These are phyloP conservation scores for Patiria pectinifera DNA, from an alignment of 53 echinoderm and acorn worm genomes.

Conservation along the genomic window DNA sequence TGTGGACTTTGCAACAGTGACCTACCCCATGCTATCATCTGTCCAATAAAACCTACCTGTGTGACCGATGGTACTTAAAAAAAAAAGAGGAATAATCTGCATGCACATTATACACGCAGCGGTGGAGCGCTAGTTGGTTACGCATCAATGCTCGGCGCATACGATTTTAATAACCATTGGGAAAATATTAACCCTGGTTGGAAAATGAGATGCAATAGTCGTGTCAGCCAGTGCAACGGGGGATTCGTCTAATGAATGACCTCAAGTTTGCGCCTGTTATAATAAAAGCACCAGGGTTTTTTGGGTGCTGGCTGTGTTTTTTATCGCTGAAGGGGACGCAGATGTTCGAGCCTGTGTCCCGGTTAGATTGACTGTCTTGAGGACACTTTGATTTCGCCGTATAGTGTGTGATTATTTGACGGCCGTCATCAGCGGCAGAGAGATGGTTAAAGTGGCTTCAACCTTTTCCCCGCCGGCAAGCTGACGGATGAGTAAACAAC, in stretches of 20 bases:
- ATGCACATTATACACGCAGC: neutral
- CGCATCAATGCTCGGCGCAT: neutral
- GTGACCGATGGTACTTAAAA: neutral
- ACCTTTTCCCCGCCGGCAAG: neutral
- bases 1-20: neutral
- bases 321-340: constrained; percentile 18
- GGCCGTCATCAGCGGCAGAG: neutral
- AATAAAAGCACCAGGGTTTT: neutral
- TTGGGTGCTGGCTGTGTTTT: neutral
- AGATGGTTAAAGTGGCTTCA: constrained; percentile 21
- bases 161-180: constrained; percentile 6
- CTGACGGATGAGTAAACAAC: constrained; percentile 28
- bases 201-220: neutral
- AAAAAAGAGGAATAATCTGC: neutral
- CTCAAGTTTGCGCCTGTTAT: neutral
- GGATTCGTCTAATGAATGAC: neutral
- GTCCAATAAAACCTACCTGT: neutral
- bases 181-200: neutral
- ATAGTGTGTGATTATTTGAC: constrained; percentile 39
- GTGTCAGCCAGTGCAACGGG: neutral
- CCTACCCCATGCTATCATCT: neutral
- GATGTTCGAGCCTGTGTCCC: neutral
- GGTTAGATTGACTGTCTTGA: neutral
- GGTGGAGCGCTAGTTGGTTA: neutral
- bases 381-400: constrained; percentile 18